Conservation (phyloP, 2,113 vertebrate genomes). For the Marmota flaviventris region DNA sequence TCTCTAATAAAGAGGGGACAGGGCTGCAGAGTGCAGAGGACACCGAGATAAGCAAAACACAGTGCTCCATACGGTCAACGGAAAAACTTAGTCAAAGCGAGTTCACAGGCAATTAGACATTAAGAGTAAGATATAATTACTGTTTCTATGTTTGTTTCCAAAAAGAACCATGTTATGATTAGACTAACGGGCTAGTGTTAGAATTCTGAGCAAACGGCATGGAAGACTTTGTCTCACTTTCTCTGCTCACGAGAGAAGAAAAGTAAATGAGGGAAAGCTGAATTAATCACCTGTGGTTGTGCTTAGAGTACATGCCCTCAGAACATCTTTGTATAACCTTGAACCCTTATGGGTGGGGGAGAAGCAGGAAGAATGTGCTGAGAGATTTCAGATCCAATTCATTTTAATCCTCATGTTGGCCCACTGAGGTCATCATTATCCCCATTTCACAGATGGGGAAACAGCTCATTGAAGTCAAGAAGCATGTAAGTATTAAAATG, state of each 20-base stretch:
- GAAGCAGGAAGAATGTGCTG: background rate
- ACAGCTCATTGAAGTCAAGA: background rate
- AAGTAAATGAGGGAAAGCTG: background rate
- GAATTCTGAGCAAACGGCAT: conserved; percentile 23
- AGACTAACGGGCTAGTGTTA: conserved; percentile 51
- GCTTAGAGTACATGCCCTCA: background rate
- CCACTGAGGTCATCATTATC: background rate
- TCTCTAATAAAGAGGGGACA: background rate
- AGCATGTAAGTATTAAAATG: background rate
- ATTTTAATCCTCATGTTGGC: background rate
- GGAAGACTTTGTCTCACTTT: background rate
- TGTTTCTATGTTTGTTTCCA: conserved; percentile 74
- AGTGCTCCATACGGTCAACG: background rate
- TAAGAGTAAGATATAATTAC: conserved; percentile 73
- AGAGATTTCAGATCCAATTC: background rate
- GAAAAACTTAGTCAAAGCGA: conserved; percentile 42
- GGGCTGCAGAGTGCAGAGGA: background rate
- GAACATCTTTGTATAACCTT: background rate
- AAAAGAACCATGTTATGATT: conserved; percentile 74
- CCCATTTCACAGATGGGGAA: conserved; percentile 1
- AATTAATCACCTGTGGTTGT: background rate
- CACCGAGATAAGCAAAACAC: background rate
- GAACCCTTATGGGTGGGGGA: no score
- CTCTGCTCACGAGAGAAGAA: background rate
- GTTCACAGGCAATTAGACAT: conserved; percentile 67